phyloP scores from a whole-genome alignment of 1,140 invertebrate genomes.

The Babylonia areolata region DNA sequence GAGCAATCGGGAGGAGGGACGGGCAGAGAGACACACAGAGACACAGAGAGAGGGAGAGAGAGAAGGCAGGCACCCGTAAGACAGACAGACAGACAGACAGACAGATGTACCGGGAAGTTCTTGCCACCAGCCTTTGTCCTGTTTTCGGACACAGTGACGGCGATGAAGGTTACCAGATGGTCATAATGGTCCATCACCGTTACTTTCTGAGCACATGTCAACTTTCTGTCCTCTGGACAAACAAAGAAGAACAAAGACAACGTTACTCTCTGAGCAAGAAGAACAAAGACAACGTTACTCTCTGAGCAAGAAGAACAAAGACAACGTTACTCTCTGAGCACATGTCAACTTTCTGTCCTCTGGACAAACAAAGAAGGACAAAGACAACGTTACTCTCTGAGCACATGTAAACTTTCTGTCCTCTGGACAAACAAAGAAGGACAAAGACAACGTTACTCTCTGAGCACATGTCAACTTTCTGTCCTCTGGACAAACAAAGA shows the following conservation, averaged over 20 bases:
- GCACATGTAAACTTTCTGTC: no score
- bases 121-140: background rate
- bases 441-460: no score
- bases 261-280: background rate
- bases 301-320: background rate
- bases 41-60: background rate
- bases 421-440: no score
- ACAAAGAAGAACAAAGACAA: background rate
- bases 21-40: conserved; percentile 7
- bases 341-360: background rate
- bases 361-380: background rate
- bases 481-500: no score
- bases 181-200: background rate
- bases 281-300: background rate
- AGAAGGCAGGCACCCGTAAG: background rate
- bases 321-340: background rate
- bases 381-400: no score
- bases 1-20: no score
- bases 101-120: background rate
- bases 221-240: background rate
- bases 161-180: background rate
- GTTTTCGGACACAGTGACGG: background rate
- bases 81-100: background rate
- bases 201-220: background rate
- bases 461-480: no score